Evolutionary conservation across 1,140 invertebrate genomes (phyloP).

Genomic region (Zaprionus vittiger): DNA sequence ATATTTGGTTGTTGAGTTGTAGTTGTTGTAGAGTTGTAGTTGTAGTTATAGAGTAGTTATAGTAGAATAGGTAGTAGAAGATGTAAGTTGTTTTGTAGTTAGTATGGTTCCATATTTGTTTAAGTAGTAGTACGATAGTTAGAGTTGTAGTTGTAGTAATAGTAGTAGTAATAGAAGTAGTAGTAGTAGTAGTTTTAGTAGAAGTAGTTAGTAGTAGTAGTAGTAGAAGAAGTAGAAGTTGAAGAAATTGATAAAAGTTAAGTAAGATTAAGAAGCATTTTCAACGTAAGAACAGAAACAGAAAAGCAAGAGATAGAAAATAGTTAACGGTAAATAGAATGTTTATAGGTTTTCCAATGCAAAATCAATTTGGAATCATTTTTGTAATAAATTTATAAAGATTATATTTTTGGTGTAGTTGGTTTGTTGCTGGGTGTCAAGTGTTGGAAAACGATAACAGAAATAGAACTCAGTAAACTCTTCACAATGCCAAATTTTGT

Average conservation of each 20-base stretch:
- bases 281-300: constrained; percentile 52
- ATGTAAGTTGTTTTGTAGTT: constrained; percentile 82
- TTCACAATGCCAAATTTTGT: constrained; percentile 26
- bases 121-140: constrained; percentile 59
- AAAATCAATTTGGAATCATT: constrained; percentile 44
- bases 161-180: constrained; percentile 61
- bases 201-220: constrained; percentile 39
- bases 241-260: constrained; percentile 64
- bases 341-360: constrained; percentile 18
- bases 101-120: constrained; percentile 78
- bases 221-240: constrained; percentile 65
- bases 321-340: constrained; percentile 23
- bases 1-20: constrained; percentile 69
- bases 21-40: constrained; percentile 63
- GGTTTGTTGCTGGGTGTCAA: constrained; percentile 16
- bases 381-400: constrained; percentile 28
- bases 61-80: constrained; percentile 81
- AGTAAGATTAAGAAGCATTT: constrained; percentile 64
- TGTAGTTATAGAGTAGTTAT: constrained; percentile 78
- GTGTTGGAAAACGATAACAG: constrained; percentile 17
- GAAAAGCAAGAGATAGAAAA: constrained; percentile 56
- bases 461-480: constrained; percentile 21
- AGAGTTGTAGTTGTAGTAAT: constrained; percentile 49
- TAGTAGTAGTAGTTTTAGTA: constrained; percentile 62
- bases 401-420: constrained; percentile 40